Evolutionary conservation across 2,797 vertebrate species (phyloP), one percentile per base, ranked within the genome.

Genomic region (Syngnathus rostellatus): DNA sequence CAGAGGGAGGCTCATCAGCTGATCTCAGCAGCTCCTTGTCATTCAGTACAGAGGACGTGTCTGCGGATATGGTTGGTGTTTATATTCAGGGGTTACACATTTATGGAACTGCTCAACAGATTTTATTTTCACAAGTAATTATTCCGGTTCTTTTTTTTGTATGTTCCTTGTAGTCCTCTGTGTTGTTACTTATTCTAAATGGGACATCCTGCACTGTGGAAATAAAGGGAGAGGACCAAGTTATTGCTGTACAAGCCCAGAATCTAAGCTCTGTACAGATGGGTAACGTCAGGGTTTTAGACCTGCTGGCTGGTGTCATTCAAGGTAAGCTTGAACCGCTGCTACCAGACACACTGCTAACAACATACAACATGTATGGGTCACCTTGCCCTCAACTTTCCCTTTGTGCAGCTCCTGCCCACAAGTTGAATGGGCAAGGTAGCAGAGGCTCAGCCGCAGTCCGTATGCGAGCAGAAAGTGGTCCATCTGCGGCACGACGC

Each of bases 21-120:
- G 94, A 94, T 62, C 90, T 92, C 70, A 93, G 91, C 86, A 98
- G 94, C 86, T 94, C 91, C 0, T 81, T 91, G 9, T 95, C 94
- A 9, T 93, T 91, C 69, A 95, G 93, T 21, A 90, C 71, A 0
- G 93, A 94, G 65, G 93, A 95, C 58, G 68, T 93, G 6, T 80
- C 73, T 55, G 83, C 92, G 65, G 93, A 94, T 70, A 87, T 75
- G 91, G 96, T 98, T 75, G 84, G 92, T 25, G 4, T n/a, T 54
- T 10, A 2, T 50, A 8, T 11, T 45, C 9, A 21, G 39, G 31
- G 31, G 31, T 31, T 31, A 5, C 6, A 39, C 14, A 59, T 43
- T 58, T 53, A 12, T 38, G 16, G 19, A n/a, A 2, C 39, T 64
- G 2, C 46, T 37, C 3, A 58, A 38, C 14, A 38, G 0, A 58